These are phyloP conservation scores for Caenorhabditis japonica DNA, from an alignment of 2,888 invertebrate genomes.

Conservation along the genomic window DNA sequence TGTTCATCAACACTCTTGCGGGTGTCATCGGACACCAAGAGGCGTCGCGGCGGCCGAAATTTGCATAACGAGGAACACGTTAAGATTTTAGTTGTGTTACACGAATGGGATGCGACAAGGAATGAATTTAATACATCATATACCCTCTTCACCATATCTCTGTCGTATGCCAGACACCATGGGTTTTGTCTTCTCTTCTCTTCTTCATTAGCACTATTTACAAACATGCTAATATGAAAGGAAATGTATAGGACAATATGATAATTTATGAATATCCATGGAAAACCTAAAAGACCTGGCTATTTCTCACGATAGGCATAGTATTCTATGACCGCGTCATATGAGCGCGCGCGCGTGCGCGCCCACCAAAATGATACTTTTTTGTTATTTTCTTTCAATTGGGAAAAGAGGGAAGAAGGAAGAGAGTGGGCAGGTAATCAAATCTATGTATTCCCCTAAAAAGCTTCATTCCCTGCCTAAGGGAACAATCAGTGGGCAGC, in stretches of 20 bases:
- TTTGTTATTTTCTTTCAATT: too few species aligned
- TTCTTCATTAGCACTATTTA: constrained; percentile 41
- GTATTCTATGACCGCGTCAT: constrained; percentile 24
- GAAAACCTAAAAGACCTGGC: constrained; percentile 18
- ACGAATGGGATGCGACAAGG: too few species aligned
- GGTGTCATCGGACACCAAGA: constrained; percentile 44
- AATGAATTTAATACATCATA: constrained; percentile 26
- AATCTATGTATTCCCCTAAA: constrained; percentile 31
- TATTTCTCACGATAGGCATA: constrained; percentile 39
- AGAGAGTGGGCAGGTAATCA: constrained; percentile 48
- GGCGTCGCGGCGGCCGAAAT: constrained; percentile 16
- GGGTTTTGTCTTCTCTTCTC: too few species aligned
- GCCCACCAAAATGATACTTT: too few species aligned
- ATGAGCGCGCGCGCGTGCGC: too few species aligned
- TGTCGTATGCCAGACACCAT: too few species aligned
- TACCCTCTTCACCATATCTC: constrained; percentile 31
- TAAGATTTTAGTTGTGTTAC: neutral
- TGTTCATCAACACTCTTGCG: constrained; percentile 32
- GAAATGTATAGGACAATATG: constrained; percentile 5
- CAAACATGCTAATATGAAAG: constrained; percentile 40
- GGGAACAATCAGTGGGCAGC: constrained; percentile 22
- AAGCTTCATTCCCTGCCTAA: constrained; percentile 24
- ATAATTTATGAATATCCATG: constrained; percentile 37
- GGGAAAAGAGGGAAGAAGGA: constrained; percentile 27
- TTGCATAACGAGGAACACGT: constrained; percentile 42